Evolutionary conservation across 2,113 vertebrate species (phyloP).

Genomic region (Suricata suricatta): DNA sequence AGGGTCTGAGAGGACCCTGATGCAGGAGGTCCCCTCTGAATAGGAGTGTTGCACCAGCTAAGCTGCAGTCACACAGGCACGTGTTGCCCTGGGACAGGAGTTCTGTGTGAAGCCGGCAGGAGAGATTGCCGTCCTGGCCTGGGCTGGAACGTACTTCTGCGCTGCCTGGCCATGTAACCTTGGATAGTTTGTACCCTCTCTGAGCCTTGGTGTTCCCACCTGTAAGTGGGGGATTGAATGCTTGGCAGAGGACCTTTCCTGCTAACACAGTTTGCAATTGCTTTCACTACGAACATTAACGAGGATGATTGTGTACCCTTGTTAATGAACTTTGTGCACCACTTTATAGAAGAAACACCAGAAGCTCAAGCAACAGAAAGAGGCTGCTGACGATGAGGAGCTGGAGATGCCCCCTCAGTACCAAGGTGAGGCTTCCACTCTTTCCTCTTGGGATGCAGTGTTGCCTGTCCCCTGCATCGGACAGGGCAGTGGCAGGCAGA

Average conservation of each 20-base stretch:
- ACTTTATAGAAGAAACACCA: conserved; percentile 89
- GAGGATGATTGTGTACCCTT: neutral
- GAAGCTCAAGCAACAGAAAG: conserved; percentile 88
- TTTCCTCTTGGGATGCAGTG: neutral
- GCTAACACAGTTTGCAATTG: neutral
- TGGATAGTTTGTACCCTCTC: neutral
- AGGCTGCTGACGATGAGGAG: conserved; percentile 88
- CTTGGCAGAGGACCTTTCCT: neutral
- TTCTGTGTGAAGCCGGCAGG: neutral
- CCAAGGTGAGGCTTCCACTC: conserved; percentile 85
- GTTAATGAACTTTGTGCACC: neutral
- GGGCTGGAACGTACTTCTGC: neutral
- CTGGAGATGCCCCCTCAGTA: conserved; percentile 86
- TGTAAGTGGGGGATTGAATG: neutral
- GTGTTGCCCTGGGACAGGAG: neutral
- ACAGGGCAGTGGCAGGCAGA: neutral
- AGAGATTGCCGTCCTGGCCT: neutral
- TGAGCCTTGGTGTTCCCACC: neutral
- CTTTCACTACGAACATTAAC: rapidly evolving
- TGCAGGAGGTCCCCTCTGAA: neutral
- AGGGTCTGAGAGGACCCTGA: neutral
- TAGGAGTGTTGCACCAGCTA: neutral
- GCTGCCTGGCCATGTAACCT: neutral
- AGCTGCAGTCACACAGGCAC: neutral
- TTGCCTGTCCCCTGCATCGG: neutral